Percentiles rank a stretch among this genome's conserved stretches.
Evolutionary conservation across 2,113 vertebrate species (phyloP).

Genomic region (Pagrus major): DNA sequence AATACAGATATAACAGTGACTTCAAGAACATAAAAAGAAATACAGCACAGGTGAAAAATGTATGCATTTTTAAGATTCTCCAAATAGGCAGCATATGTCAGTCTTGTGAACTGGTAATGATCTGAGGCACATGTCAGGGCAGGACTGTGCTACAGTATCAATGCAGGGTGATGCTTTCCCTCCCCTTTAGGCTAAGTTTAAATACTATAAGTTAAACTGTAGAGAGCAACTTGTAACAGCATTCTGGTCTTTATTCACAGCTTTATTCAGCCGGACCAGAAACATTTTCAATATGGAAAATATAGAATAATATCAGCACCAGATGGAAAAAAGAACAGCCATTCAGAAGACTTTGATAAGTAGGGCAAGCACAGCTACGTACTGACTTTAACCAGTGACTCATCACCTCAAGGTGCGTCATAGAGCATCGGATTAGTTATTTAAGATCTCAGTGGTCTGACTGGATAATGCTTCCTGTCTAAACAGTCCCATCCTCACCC

Average conservation of each 20-base stretch:
- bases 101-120: constrained; percentile 23
- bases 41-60: neutral
- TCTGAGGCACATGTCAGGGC: constrained; percentile 35
- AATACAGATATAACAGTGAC: neutral
- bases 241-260: neutral
- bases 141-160: constrained; percentile 3
- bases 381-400: neutral
- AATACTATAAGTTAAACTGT: neutral
- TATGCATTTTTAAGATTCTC: neutral
- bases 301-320: neutral
- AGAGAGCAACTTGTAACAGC: neutral
- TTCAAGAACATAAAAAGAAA: neutral
- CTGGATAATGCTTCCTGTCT: neutral
- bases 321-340: neutral
- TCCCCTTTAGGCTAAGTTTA: neutral
- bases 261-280: neutral
- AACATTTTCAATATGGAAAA: neutral
- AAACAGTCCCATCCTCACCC: neutral
- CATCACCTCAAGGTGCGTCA: neutral
- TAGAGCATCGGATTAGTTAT: neutral
- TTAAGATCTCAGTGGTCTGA: neutral
- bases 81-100: constrained; percentile 5
- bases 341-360: neutral
- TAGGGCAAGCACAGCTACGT: neutral
- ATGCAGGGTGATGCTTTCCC: neutral